Evolutionary conservation across 2,797 vertebrate species (phyloP), one percentile per base, ranked within the genome.

Genomic region (Pseudocheirus occidentalis): DNA sequence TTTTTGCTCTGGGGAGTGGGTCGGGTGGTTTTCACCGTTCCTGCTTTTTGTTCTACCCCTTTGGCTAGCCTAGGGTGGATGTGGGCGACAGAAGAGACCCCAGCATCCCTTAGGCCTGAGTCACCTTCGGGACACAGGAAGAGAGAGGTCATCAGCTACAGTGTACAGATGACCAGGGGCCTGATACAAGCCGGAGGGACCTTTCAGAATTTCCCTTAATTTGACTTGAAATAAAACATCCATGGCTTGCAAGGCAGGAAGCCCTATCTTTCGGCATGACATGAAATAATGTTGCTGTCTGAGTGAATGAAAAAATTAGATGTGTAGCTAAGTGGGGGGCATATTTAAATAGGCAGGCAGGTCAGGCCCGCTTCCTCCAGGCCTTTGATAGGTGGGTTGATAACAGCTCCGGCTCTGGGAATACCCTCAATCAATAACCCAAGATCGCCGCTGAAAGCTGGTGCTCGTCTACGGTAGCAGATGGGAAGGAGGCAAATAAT

Each of bases 401-500:
- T 98, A 98, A 97, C 0, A 0, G 97, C 57, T 81, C 55, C 81
- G 66, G 29, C 52, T 54, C 97, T 97, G 95, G 98, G 96, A 98
- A 98, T 96, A 97, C 96, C 95, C 96, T 95, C 97, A 97, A 98
- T 98, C 97, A 96, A 92, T 98, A 97, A 95, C 46, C 11, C 52
- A 0, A 11, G 55, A 93, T 98, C 87, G 0, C 95, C 95, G 97
- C 97, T 96, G 96, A 98, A 98, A 95, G 97, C 97, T 96, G 66
- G 29, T 55, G 97, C 97, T 97, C 97, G n/a, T 94, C n/a, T 96
- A 94, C 97, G 96, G 55, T 58, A 95, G 98, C 98, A 98, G 98
- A 98, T 98, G 98, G 98, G 97, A 92, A 96, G 96, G 97, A 97
- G 98, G 98, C 97, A 96, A 97, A 98, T 95, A 95, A 97, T 97